Conservation (phyloP, 2,888 invertebrate species). For the Ornithoptera priamus region DNA sequence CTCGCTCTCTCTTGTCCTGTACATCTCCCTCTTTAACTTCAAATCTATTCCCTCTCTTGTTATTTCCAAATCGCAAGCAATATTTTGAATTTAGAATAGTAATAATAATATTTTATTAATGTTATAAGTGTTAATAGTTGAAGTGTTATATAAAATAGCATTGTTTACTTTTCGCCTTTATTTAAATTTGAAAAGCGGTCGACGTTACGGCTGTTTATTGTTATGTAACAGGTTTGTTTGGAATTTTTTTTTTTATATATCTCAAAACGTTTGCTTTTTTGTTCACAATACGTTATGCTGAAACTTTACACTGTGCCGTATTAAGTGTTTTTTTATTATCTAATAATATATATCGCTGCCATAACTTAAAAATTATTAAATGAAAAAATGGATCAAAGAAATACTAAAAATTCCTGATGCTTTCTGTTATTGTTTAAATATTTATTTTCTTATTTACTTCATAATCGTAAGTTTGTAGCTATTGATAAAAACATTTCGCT, state of each 20-base stretch:
- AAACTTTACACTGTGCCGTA: neutral
- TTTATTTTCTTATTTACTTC: no score
- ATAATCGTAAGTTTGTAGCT: no score
- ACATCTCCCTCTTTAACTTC: constrained; percentile 28
- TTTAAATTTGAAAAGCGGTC: constrained; percentile 25
- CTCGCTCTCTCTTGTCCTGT: constrained; percentile 29
- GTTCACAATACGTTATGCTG: neutral
- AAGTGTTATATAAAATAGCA: constrained; percentile 12
- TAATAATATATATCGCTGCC: no score
- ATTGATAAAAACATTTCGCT: no score
- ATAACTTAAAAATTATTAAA: no score
- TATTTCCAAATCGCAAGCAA: constrained; percentile 23
- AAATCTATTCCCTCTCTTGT: constrained; percentile 21
- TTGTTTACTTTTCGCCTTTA: constrained; percentile 22
- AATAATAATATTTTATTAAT: constrained; percentile 21
- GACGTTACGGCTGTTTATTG: constrained; percentile 29
- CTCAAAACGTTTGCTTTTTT: neutral
- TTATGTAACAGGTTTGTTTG: constrained; percentile 31
- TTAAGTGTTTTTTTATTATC: no score
- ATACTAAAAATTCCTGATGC: no score
- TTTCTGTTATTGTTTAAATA: no score
- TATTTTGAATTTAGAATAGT: constrained; percentile 21
- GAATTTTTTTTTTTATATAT: constrained; percentile 17
- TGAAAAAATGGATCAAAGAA: no score
- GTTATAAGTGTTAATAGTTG: constrained; percentile 24